These are phyloP conservation scores for Macrobrachium nipponense DNA, from an alignment of 1,140 invertebrate species.

Conservation along the genomic window DNA sequence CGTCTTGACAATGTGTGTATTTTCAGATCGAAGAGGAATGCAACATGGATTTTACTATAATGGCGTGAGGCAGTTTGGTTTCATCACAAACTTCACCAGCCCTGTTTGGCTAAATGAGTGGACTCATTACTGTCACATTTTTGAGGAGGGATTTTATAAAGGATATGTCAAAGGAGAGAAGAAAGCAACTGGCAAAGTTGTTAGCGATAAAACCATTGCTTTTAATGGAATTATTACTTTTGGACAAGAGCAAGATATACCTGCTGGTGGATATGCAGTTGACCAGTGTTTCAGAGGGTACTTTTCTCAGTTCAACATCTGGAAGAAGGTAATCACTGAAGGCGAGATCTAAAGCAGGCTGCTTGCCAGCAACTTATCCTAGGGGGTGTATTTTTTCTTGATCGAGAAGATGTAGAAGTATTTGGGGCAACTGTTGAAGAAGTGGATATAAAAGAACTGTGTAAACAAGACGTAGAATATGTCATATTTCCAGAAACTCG, in stretches of 20 bases:
- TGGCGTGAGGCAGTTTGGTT: constrained; percentile 40
- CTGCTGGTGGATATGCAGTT: constrained; percentile 23
- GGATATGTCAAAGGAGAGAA: constrained; percentile 33
- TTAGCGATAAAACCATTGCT: not conserved
- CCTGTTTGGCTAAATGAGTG: constrained; percentile 27
- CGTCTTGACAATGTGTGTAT: not conserved
- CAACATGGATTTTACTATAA: constrained; percentile 51
- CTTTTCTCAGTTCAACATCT: constrained; percentile 33
- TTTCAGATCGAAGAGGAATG: constrained; percentile 32
- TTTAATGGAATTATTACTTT: constrained; percentile 31
- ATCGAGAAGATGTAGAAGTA: constrained; percentile 21
- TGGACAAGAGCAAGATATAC: constrained; percentile 37
- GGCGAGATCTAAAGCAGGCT: constrained; percentile 29
- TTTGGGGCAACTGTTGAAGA: not conserved
- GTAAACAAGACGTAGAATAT: constrained; percentile 4
- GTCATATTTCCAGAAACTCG: constrained; percentile 37
- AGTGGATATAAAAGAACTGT: not conserved
- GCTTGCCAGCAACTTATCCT: not conserved
- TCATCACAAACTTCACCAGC: constrained; percentile 25
- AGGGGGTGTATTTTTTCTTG: constrained; percentile 33
- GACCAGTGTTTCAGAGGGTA: constrained; percentile 24
- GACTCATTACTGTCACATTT: constrained; percentile 47
- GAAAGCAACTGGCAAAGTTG: constrained; percentile 7
- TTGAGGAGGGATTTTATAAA: constrained; percentile 6
- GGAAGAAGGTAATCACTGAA: constrained; percentile 18